Percentiles rank a stretch among this genome's conserved stretches.
Evolutionary conservation across 2,797 vertebrate species (phyloP).

Genomic region (Eptatretus atami): DNA sequence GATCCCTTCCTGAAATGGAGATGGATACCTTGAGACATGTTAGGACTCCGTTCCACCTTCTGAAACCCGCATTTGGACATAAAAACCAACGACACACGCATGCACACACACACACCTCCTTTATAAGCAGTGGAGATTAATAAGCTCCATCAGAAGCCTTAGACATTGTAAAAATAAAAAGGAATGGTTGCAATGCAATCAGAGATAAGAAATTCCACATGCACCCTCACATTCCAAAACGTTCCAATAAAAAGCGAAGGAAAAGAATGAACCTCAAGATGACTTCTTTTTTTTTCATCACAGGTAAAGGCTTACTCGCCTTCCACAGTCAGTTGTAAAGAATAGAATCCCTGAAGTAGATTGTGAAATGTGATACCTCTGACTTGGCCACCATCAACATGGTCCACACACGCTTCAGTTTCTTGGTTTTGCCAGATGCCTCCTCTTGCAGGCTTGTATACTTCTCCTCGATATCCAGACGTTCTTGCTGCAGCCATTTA

Average conservation of each 20-base stretch:
- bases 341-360: background rate
- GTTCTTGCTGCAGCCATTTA: conserved; percentile 41
- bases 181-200: no score
- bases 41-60: no score
- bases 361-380: conserved; percentile 22
- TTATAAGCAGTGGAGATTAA: no score
- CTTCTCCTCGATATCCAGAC: conserved; percentile 91
- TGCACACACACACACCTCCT: no score
- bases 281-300: background rate
- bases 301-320: background rate
- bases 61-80: no score
- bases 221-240: no score
- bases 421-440: conserved; percentile 90
- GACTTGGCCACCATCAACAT: conserved; percentile 98
- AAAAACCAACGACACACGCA: no score
- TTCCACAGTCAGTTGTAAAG: background rate
- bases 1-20: no score
- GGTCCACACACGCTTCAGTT: conserved; percentile 95
- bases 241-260: background rate
- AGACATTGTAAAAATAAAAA: no score
- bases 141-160: no score
- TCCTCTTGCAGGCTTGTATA: conserved; percentile 92
- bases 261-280: background rate
- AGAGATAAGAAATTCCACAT: no score
- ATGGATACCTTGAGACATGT: no score